Percentiles rank a stretch among this genome's conserved stretches.
These are phyloP conservation scores for Centropyge bicolor DNA, from an alignment of 2,797 vertebrate species.

Conservation along the genomic window DNA sequence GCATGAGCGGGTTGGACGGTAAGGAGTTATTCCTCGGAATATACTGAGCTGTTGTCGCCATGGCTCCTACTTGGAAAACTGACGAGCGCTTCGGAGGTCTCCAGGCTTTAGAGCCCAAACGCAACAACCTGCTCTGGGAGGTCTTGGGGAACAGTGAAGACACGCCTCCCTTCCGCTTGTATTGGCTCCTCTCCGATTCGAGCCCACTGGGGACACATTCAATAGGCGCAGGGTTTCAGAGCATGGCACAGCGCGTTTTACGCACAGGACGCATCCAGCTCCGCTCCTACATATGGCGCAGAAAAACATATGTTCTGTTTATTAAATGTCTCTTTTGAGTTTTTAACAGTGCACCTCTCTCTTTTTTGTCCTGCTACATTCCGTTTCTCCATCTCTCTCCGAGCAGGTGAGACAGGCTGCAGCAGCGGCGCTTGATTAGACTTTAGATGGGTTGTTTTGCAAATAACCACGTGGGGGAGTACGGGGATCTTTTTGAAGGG, in stretches of 20 bases:
- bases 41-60: conserved; percentile 98
- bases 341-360: conserved; percentile 50
- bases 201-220: conserved; percentile 81
- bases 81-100: conserved; percentile 88
- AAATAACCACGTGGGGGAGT: conserved; percentile 92
- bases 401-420: conserved; percentile 64
- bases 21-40: conserved; percentile 94
- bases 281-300: conserved; percentile 71
- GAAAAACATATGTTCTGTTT: conserved; percentile 76
- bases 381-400: conserved; percentile 32
- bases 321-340: conserved; percentile 72
- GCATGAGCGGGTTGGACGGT: conserved; percentile 94
- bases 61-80: conserved; percentile 92
- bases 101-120: conserved; percentile 92
- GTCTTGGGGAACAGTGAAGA: conserved; percentile 83
- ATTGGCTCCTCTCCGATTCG: conserved; percentile 89
- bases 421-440: conserved; percentile 77
- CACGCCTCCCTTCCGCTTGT: conserved; percentile 86
- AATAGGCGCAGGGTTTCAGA: conserved; percentile 77
- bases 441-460: conserved; percentile 86
- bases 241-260: conserved; percentile 63
- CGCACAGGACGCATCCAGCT: conserved; percentile 68
- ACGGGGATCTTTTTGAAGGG: conserved; percentile 81
- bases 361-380: neutral
- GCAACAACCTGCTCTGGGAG: conserved; percentile 89